Evolutionary conservation across 2,797 vertebrate species (phyloP), one percentile per base, ranked within the genome.

Genomic region (Crenichthys baileyi): DNA sequence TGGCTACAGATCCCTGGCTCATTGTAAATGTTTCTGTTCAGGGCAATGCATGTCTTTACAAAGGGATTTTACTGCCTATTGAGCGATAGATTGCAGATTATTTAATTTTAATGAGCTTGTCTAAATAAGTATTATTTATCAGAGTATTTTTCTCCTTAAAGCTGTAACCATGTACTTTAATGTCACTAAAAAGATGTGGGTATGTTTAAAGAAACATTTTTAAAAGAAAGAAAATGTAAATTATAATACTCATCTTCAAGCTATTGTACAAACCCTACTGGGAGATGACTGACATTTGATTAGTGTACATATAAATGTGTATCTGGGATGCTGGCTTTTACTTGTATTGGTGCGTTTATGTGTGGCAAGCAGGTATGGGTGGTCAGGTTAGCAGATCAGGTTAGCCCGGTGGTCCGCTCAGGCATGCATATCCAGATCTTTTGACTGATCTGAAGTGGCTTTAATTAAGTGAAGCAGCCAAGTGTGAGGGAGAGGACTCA

Each of bases 391-490:
- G 86, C 91, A 87, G 89, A 79, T 91, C 90, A 90, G 91, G 91
- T 91, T 90, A 92, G 86, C 63, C 3, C 26, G 3, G 24, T 74
- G 81, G 60, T 79, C 81, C 55, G 75, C 61, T 91, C 87, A 84
- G 80, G 87, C 86, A 75, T 84, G 73, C 83, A 85, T 75, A 86
- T 85, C 81, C 87, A 56, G 83, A 87, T 87, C 76, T 80, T 89
- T 79, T 85, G 83, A 87, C 87, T 91, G 90, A 93, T 92, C 81
- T 92, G 84, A 88, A 91, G 90, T 90, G 92, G 89, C 89, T 91
- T 93, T 89, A 93, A 93, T 95, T 94, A 94, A 91, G 87, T 90
- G 82, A 85, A 87, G 90, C 92, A 93, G 83, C 80, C 78, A 77
- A 93, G 93, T 93, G 91, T 91, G 81, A 92, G 90, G 78, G 80